Percentiles rank a stretch among this genome's conserved stretches.
phyloP scores from a whole-genome alignment of 92 coral and sea anemone genomes.

The Zoanthus sociatus region DNA sequence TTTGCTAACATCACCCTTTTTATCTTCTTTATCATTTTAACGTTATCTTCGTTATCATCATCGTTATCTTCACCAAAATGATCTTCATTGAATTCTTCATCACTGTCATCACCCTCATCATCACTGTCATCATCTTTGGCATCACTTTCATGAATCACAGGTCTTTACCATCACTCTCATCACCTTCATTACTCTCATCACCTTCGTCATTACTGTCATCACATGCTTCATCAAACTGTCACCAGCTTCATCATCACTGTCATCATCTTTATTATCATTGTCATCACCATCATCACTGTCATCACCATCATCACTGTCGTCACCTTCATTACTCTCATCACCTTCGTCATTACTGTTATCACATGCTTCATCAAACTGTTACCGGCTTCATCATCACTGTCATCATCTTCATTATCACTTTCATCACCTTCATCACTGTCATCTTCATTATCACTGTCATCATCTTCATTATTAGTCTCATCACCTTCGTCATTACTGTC shows the following conservation, averaged over 20 bases:
- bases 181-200: background rate
- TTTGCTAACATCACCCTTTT: background rate
- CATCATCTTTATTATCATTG: background rate
- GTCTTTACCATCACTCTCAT: background rate
- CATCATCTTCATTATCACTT: background rate
- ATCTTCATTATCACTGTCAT: background rate
- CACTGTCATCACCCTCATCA: background rate
- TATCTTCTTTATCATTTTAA: background rate
- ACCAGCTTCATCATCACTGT: background rate
- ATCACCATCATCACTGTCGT: background rate
- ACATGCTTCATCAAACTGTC: background rate
- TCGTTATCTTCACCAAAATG: background rate
- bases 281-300: background rate
- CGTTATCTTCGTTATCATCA: background rate
- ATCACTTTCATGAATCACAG: too few relatives aligned
- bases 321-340: background rate
- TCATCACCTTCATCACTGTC: background rate
- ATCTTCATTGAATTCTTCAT: background rate
- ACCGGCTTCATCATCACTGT: background rate
- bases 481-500: background rate
- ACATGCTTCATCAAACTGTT: background rate
- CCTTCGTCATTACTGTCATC: background rate
- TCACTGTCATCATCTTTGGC: background rate
- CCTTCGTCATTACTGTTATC: background rate
- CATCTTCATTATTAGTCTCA: background rate